These are phyloP conservation scores for Phataginus tricuspis DNA, from an alignment of 2,797 vertebrate genomes.

Conservation along the genomic window DNA sequence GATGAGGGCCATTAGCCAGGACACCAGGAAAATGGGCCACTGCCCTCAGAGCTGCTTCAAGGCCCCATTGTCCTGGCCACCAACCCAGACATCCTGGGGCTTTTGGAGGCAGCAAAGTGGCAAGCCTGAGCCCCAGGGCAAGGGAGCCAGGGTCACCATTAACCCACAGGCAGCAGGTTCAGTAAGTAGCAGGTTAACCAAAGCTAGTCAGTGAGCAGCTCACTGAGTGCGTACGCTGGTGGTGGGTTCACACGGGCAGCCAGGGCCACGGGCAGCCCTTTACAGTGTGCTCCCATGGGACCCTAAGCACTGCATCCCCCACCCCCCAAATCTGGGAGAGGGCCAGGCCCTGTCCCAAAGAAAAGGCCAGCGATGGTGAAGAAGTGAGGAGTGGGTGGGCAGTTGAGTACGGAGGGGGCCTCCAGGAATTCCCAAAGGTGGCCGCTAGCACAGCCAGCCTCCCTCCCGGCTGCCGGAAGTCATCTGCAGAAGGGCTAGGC, in stretches of 20 bases:
- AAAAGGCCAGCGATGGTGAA: not conserved
- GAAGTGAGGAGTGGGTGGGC: not conserved
- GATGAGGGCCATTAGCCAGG: not conserved
- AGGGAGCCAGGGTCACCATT: not conserved
- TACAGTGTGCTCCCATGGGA: not conserved
- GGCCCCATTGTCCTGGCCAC: not conserved
- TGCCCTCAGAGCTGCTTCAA: not conserved
- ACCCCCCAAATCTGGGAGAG: not conserved
- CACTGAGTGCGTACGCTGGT: not conserved
- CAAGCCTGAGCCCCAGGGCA: too few relatives aligned
- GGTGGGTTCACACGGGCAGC: not conserved
- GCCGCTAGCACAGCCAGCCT: slow-evolving; percentile 84
- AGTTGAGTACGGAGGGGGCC: not conserved
- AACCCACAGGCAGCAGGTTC: not conserved
- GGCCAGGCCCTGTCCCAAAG: not conserved
- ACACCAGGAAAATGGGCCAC: not conserved
- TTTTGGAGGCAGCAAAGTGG: not conserved
- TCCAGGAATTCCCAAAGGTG: slow-evolving; percentile 95
- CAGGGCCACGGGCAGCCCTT: not conserved
- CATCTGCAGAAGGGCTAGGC: slow-evolving; percentile 86
- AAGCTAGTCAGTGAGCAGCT: not conserved
- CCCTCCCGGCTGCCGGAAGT: slow-evolving; percentile 88
- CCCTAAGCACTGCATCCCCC: not conserved
- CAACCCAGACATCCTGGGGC: not conserved
- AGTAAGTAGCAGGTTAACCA: not conserved